Evolutionary conservation across 2,113 vertebrate species (phyloP).

Genomic region (Vulpes vulpes): DNA sequence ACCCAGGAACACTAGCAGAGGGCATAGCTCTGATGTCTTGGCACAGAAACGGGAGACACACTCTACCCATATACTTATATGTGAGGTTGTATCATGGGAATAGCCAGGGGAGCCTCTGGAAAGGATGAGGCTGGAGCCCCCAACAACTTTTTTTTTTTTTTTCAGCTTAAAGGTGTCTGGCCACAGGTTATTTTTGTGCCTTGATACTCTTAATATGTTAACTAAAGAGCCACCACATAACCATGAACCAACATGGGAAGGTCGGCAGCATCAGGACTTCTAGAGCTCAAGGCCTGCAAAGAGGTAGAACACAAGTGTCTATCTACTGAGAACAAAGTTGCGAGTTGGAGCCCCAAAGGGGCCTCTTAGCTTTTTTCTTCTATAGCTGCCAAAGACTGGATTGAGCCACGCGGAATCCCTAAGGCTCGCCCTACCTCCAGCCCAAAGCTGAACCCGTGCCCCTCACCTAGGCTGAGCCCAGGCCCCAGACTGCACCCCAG

Average conservation of each 20-base stretch:
- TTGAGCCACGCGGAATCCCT: neutral
- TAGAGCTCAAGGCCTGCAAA: neutral
- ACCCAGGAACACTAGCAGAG: neutral
- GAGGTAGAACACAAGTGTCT: constrained; percentile 3
- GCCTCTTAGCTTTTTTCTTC: neutral
- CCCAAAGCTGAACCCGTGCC: neutral
- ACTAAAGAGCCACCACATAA: constrained; percentile 52
- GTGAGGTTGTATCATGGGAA: constrained; percentile 15
- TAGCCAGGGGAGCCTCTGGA: constrained; percentile 42
- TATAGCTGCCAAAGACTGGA: neutral
- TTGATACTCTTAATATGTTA: constrained; percentile 57
- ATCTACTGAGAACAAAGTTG: neutral
- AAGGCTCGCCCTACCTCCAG: neutral
- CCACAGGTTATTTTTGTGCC: constrained; percentile 65
- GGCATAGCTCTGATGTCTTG: neutral
- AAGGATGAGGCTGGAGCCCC: neutral
- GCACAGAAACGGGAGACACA: neutral
- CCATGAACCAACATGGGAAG: constrained; percentile 33
- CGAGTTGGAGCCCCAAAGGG: neutral
- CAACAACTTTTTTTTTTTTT: neutral
- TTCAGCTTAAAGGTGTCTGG: constrained; percentile 43
- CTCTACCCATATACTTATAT: neutral
- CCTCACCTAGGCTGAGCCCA: neutral
- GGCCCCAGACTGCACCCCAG: neutral
- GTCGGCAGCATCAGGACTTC: neutral